Evolutionary conservation across 2,113 vertebrate species (phyloP), one percentile per base, ranked within the genome.

Genomic region (Rhinolophus sinicus): DNA sequence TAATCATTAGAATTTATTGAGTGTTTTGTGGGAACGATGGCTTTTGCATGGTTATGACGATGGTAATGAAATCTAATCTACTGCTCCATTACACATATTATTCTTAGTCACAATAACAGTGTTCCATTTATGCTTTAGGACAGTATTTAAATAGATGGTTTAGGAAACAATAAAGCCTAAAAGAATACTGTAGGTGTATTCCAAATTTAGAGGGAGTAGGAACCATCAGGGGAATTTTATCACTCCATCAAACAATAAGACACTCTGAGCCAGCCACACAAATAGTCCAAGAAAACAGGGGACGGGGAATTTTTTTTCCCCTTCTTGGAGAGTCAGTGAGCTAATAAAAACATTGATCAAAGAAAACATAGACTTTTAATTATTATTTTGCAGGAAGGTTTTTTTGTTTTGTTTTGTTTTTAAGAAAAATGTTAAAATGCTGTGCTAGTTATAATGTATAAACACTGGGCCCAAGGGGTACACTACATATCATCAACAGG

Each of bases 81-180:
- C 78, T 94, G 44, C 88, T 86, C 84, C 88, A 69, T 90, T 94
- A 87, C 58, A 88, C 76, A 22, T 84, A 91, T 93, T 97, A 97
- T 96, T 95, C 78, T 97, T 91, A 93, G 94, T 35, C 90, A 97
- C 82, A 86, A 58, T 84, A 91, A 90, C 73, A 70, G 38, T 89
- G 77, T 90, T 96, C 64, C 22, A 0, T 90, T 95, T 75, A 89
- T 93, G 87, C 93, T 90, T 94, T 92, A 67, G 69, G 67, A 60
- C 64, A 87, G 60, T 65, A 94, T 88, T 97, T 97, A 98, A 97
- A 97, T 92, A 97, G 89, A 95, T 35, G 70, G 47, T 75, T 94
- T 96, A 97, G 97, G 97, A 97, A 98, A 97, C 90, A 97, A 97
- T 97, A 98, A 97, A 95, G 80, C 58, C 88, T 70, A 86, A 96